A percentile compares a stretch with the other conserved stretches of the same genome.
Conservation (phyloP, 2,113 vertebrate genomes). For the Oplegnathus fasciatus region DNA sequence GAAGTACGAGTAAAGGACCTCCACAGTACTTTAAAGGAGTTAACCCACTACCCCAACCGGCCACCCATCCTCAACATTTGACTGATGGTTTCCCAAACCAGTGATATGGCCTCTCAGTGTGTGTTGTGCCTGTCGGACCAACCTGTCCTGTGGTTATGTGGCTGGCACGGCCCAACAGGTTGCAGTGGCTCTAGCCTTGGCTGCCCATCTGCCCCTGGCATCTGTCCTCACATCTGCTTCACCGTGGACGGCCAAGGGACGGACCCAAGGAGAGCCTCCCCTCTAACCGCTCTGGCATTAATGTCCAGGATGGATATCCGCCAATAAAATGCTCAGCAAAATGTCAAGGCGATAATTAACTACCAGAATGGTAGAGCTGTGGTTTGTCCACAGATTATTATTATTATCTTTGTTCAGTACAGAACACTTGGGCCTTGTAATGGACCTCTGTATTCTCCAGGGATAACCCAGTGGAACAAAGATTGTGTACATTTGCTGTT, state of each 20-base stretch:
- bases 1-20: not conserved
- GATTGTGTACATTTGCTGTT: not conserved
- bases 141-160: constrained; percentile 87
- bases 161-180: constrained; percentile 91
- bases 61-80: constrained; percentile 8
- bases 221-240: constrained; percentile 88
- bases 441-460: not conserved
- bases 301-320: constrained; percentile 11
- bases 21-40: not conserved
- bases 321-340: not conserved
- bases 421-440: not conserved
- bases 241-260: constrained; percentile 80
- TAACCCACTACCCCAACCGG: not conserved
- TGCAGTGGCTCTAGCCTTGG: constrained; percentile 83
- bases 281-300: constrained; percentile 40
- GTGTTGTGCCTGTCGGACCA: constrained; percentile 54
- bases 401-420: not conserved
- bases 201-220: constrained; percentile 89
- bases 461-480: not conserved
- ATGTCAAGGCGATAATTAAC: not conserved
- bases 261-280: constrained; percentile 77
- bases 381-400: not conserved
- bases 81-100: constrained; percentile 23
- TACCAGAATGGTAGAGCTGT: not conserved
- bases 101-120: constrained; percentile 5